Conservation (phyloP, 1,140 invertebrate genomes). For the Dryas iulia region DNA sequence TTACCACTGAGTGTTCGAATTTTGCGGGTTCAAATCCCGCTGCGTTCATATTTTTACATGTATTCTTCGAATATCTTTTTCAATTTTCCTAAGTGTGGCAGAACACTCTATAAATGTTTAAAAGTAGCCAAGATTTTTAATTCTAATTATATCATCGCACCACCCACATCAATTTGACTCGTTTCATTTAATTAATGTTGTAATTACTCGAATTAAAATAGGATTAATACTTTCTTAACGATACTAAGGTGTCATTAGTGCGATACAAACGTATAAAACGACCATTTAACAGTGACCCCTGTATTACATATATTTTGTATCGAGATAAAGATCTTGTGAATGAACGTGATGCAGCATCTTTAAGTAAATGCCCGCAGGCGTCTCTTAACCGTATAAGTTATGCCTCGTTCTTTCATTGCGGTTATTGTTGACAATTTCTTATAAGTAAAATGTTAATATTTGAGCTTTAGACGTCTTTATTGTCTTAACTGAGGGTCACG, state of each 20-base stretch:
- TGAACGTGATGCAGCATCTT: constrained; percentile 36
- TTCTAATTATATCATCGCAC: constrained; percentile 13
- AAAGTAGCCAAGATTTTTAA: not conserved
- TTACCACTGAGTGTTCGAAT: too few species aligned
- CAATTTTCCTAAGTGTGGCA: too few species aligned
- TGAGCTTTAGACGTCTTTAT: constrained; percentile 44
- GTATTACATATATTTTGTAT: not conserved
- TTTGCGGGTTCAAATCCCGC: too few species aligned
- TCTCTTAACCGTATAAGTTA: constrained; percentile 70
- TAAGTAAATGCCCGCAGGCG: constrained; percentile 59
- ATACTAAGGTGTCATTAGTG: constrained; percentile 48
- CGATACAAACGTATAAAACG: constrained; percentile 21
- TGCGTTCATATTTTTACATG: constrained; percentile 49
- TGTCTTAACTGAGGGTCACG: constrained; percentile 44
- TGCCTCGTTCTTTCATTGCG: constrained; percentile 61
- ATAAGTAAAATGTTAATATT: constrained; percentile 58
- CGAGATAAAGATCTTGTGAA: constrained; percentile 30
- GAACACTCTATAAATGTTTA: not conserved
- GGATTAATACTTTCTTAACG: constrained; percentile 61
- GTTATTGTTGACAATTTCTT: constrained; percentile 60
- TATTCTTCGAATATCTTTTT: too few species aligned
- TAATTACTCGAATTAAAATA: constrained; percentile 70
- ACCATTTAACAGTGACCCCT: constrained; percentile 29
- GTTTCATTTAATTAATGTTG: constrained; percentile 50
- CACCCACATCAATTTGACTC: constrained; percentile 36